phyloP scores from a whole-genome alignment of 2,888 invertebrate species.

The Scaeva pyrastri region DNA sequence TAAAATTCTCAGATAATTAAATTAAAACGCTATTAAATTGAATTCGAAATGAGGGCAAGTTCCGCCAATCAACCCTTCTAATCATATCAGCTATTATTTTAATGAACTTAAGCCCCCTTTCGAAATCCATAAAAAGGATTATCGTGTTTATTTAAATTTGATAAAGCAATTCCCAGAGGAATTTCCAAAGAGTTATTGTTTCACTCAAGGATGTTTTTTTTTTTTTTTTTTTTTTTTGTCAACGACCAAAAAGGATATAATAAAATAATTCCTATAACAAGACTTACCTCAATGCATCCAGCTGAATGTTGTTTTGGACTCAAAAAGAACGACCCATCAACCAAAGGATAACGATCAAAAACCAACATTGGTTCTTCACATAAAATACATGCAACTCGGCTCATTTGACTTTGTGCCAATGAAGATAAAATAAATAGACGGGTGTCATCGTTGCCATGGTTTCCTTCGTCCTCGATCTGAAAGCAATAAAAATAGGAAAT shows the following conservation, averaged over 20 bases:
- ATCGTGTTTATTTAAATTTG: slow-evolving; percentile 23
- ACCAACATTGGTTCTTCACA: slow-evolving; percentile 96
- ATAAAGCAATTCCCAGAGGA: background rate
- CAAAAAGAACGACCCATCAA: slow-evolving; percentile 99
- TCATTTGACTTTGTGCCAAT: slow-evolving; percentile 95
- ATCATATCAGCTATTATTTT: background rate
- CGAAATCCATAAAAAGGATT: slow-evolving; percentile 31
- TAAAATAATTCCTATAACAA: background rate
- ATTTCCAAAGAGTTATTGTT: background rate
- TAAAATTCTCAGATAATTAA: background rate
- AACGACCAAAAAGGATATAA: too few species aligned
- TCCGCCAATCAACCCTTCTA: background rate
- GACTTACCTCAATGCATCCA: slow-evolving; percentile 92
- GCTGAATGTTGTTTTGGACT: slow-evolving; percentile 96
- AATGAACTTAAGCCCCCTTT: slow-evolving; percentile 9
- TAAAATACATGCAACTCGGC: slow-evolving; percentile 92
- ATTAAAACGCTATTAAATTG: background rate
- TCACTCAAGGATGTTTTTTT: too few species aligned
- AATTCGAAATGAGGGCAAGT: background rate
- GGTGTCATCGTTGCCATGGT: slow-evolving; percentile 99
- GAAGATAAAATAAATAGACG: slow-evolving; percentile 97
- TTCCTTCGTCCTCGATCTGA: slow-evolving; percentile 99
- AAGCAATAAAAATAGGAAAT: slow-evolving; percentile 79
- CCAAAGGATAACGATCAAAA: slow-evolving; percentile 98
- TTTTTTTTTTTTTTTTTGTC: too few species aligned